phyloP scores from a whole-genome alignment of 2,797 vertebrate genomes.

The Phalloptychus januarius region DNA sequence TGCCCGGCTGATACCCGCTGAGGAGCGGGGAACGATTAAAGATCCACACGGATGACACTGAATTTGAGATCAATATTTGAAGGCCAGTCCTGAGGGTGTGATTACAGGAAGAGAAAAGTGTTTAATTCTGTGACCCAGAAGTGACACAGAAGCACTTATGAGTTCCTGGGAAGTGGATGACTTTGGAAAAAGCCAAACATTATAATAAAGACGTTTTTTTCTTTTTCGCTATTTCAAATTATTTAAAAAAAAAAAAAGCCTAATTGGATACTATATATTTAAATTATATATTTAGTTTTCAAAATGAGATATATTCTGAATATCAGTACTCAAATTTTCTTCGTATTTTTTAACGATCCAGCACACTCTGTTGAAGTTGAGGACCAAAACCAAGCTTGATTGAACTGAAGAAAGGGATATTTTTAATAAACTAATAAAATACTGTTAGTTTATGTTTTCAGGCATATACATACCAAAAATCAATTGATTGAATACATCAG shows the following conservation, averaged over 20 bases:
- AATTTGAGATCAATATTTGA: constrained; percentile 79
- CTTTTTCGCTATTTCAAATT: background rate
- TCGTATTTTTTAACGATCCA: background rate
- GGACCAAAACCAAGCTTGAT: background rate
- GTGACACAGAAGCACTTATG: constrained; percentile 26
- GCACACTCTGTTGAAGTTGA: background rate
- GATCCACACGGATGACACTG: constrained; percentile 72
- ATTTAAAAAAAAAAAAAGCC: background rate
- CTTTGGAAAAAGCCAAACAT: constrained; percentile 44
- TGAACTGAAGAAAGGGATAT: background rate
- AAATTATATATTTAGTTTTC: background rate
- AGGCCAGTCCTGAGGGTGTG: constrained; percentile 73
- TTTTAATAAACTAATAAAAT: background rate
- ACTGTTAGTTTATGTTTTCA: background rate
- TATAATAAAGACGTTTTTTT: background rate
- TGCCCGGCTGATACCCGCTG: constrained; percentile 68
- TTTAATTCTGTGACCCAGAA: constrained; percentile 52
- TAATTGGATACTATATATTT: background rate
- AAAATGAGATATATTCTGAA: background rate
- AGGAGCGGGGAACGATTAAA: constrained; percentile 66
- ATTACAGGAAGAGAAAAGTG: constrained; percentile 66
- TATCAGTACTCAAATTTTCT: background rate
- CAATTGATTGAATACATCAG: background rate
- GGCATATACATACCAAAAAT: background rate
- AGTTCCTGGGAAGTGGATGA: constrained; percentile 44